Base-by-base conservation (phyloP, 2,888 invertebrate species). In the Tribolium freemani region DNA sequence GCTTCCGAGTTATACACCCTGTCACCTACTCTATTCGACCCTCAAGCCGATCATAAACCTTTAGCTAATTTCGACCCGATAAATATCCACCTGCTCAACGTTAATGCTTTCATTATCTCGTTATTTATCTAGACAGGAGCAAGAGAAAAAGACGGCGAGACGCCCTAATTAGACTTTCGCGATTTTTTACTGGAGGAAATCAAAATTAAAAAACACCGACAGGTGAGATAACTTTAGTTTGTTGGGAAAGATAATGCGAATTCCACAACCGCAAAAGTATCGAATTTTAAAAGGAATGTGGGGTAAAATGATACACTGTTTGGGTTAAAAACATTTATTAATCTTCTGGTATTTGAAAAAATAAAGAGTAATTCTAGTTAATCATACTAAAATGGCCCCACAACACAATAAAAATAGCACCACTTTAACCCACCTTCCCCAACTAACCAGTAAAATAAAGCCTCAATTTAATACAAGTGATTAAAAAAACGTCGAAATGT, bases 61-160 rank as follows among this genome's bases (percentile, higher is more conserved):
- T 48, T 13, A 46, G 31, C 63, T 50, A 63, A 50, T 60, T 26
- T 60, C 60, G 48, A 11, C 60, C 45, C 30, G 30, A 60, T 60
- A 60, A 63, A 50, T 63, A 63, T 50, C 48, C 63, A 63, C 61
- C 50, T 61, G 50, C 30, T 63, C 63, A 63, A 31, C 63, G 50
- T 63, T 63, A 63, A 63, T 50, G 50, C 50, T 13, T 51, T 51
- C 51, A 63, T 63, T 63, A 63, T 63, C 63, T 26, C 31, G 50
- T 63, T 48, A 63, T 63, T 63, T 63, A 63, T 63, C 63, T 30
- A 5, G 26, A 20, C 38, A 30, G 9, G 58, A 11, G 16, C 9
- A 38, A 1, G n/a, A 38, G 38, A 38, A 38, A 38, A 38, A 38
- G 38, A 38, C 38, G n/a, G 8, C 38, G 38, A 38, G 38, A 38